phyloP scores from a whole-genome alignment of 2,797 vertebrate species.

The Chiroxiphia lanceolata region DNA sequence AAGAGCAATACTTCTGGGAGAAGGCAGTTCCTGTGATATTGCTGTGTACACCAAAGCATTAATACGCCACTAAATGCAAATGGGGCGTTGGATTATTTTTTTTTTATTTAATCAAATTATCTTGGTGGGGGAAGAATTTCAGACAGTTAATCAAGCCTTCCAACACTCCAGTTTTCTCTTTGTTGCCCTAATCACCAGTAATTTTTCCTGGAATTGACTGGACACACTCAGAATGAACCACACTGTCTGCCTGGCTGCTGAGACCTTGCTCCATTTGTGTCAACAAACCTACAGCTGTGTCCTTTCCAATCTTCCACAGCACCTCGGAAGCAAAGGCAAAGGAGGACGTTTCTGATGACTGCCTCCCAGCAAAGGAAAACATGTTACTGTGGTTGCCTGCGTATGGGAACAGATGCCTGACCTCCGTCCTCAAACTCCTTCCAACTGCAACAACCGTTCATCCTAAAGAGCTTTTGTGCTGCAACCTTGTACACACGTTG shows the following conservation, averaged over 20 bases:
- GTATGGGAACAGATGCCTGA: background rate
- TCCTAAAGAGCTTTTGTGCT: background rate
- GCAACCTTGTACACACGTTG: background rate
- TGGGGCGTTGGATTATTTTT: background rate
- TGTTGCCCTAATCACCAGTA: background rate
- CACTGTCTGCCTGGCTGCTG: background rate
- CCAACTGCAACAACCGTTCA: background rate
- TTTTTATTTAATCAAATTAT: background rate
- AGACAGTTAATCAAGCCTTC: background rate
- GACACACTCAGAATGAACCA: accelerated
- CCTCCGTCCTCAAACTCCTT: background rate
- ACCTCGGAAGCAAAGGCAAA: background rate
- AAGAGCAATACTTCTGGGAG: background rate
- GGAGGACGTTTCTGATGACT: background rate
- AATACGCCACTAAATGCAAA: background rate
- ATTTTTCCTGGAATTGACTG: background rate
- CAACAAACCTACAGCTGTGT: background rate
- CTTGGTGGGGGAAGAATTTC: background rate
- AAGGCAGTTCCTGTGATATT: background rate
- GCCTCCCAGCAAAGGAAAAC: background rate
- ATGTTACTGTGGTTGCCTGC: accelerated
- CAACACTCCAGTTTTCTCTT: background rate
- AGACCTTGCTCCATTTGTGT: background rate
- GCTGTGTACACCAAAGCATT: background rate
- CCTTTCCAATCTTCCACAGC: background rate